These are phyloP conservation scores for Mareca penelope DNA, from an alignment of 2,797 vertebrate genomes.

Conservation along the genomic window DNA sequence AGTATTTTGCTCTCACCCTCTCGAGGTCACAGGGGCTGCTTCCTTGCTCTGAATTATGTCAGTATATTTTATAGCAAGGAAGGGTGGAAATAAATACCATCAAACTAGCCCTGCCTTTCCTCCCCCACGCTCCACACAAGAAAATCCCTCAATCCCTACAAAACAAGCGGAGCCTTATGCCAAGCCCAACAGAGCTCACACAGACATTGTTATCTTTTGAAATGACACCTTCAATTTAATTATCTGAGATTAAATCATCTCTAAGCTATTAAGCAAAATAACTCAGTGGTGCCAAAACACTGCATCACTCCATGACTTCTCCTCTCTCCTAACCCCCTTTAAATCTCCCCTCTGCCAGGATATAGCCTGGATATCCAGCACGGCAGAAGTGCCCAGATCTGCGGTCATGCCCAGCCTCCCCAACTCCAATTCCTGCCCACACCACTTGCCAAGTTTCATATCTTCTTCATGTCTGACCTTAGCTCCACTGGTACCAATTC, in stretches of 20 bases:
- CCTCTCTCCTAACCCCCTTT: neutral
- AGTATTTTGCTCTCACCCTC: neutral
- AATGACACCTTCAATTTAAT: slow-evolving; percentile 72
- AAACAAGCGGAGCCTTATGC: slow-evolving; percentile 15
- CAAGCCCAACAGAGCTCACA: slow-evolving; percentile 55
- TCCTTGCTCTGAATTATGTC: slow-evolving; percentile 45
- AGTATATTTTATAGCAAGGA: slow-evolving; percentile 40
- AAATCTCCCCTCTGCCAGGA: neutral
- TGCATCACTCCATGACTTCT: slow-evolving; percentile 16
- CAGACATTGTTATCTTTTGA: slow-evolving; percentile 55
- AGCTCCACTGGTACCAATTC: neutral
- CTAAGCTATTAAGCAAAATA: slow-evolving; percentile 59
- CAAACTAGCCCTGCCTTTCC: neutral
- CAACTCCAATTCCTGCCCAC: neutral
- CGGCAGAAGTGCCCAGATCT: neutral
- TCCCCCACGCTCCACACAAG: neutral
- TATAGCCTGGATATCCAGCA: neutral
- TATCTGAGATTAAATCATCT: slow-evolving; percentile 71
- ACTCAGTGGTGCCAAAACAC: slow-evolving; percentile 37
- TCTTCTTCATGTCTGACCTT: neutral
- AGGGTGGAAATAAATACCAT: slow-evolving; percentile 25
- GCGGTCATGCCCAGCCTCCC: fast-evolving
- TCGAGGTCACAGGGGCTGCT: neutral
- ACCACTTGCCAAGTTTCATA: fast-evolving
- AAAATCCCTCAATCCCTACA: slow-evolving; percentile 37